Evolutionary conservation across 2,113 vertebrate genomes (phyloP).

Genomic region (Pardalotus punctatus): DNA sequence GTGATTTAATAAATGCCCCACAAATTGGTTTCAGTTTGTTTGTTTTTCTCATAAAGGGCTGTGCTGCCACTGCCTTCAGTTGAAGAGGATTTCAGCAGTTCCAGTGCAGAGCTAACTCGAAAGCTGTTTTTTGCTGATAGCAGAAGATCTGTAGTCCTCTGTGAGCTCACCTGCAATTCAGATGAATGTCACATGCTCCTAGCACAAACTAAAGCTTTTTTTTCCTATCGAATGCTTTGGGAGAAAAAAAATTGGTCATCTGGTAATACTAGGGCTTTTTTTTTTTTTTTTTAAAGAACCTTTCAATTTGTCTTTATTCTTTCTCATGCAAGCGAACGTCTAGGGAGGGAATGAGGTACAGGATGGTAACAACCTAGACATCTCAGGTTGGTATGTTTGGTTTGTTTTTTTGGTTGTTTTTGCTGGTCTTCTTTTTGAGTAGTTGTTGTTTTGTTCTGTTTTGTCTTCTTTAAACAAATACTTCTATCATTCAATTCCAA

Average conservation of each 20-base stretch:
- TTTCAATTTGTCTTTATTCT: not conserved
- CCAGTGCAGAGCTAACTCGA: not conserved
- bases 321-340: not conserved
- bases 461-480: not conserved
- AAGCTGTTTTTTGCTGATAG: conserved; percentile 1
- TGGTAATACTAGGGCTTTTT: not conserved
- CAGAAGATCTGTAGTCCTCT: not conserved
- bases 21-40: not conserved
- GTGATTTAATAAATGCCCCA: not conserved
- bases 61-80: not conserved
- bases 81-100: conserved; percentile 13
- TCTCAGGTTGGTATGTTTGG: not conserved
- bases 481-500: not conserved
- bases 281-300: not conserved
- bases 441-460: not conserved
- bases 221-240: not conserved
- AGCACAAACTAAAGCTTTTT: not conserved
- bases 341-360: not conserved
- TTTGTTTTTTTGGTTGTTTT: not conserved
- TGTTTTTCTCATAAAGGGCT: not conserved
- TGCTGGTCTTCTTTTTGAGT: not conserved
- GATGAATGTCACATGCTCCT: not conserved
- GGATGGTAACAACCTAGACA: not conserved
- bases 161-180: not conserved
- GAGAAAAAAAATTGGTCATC: not conserved